Evolutionary conservation across 2,888 invertebrate species (phyloP), one percentile per base, ranked within the genome.

Genomic region (Pristionchus japonicus): DNA sequence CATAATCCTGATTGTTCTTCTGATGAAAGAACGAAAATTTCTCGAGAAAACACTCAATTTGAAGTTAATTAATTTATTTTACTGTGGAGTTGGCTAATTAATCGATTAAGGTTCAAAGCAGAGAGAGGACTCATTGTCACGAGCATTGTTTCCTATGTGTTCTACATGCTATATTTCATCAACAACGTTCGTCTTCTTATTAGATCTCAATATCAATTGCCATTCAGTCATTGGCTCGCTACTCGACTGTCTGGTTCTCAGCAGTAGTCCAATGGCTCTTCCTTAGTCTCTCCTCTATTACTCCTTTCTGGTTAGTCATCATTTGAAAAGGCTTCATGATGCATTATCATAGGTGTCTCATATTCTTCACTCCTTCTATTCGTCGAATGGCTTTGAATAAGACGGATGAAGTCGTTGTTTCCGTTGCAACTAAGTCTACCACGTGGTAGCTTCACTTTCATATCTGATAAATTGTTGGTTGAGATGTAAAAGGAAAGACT

Each of bases 111-210:
- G 40, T 74, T 74, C 20, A 74, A 3, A 7, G 74, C 74, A 7
- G 74, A 74, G n/a, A 74, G 37, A 40, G 40, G 74, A 23, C 20
- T 74, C 9, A 40, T 31, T 11, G 23, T 74, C 74, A 20, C 37
- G 1, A 74, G 40, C 40, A 40, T 40, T 23, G 40, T 74, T 74
- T 74, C 74, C 20, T 74, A 74, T 74, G 37, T 40, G 6, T 74
- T 74, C 74, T 74, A 74, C 74, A 74, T 40, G 74, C 17, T 74
- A 40, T 74, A 23, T 74, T 74, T 74, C 23, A 40, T 74, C 0
- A 74, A 74, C 23, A 37, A 74, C 20, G 74, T 74, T 40, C 37
- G 37, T 40, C 6, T 74, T 74, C 23, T 27, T 6, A 40, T 23
- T 40, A 1, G 1, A 40, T 27, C 23, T 40, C 23, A 17, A 23